Conservation (phyloP, 2,113 vertebrate genomes). For the Larimichthys polyactis region DNA sequence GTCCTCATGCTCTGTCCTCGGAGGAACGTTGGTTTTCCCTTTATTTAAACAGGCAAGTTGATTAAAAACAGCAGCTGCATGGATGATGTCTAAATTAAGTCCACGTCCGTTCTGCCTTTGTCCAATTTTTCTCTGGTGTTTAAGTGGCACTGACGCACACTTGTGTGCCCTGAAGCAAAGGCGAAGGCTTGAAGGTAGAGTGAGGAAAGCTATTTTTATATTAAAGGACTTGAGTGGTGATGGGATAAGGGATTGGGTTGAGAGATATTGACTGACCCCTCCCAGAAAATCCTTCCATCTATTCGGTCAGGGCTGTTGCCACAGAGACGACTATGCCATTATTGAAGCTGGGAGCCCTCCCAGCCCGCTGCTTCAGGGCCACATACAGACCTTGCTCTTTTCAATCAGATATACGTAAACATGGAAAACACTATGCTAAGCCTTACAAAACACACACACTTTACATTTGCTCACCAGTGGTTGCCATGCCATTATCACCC, state of each 20-base stretch:
- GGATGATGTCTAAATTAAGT: background rate
- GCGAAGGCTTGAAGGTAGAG: background rate
- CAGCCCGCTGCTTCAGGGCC: constrained; percentile 47
- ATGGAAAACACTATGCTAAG: constrained; percentile 20
- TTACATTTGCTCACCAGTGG: constrained; percentile 35
- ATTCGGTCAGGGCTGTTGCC: constrained; percentile 52
- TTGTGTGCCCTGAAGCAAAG: background rate
- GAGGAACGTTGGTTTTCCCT: constrained; percentile 7
- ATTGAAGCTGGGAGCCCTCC: constrained; percentile 31
- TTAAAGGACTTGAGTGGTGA: constrained; percentile 28
- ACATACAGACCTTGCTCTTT: constrained; percentile 43
- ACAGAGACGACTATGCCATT: constrained; percentile 48
- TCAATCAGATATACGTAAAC: constrained; percentile 24
- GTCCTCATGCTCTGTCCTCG: constrained; percentile 24
- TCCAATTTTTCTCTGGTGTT: background rate
- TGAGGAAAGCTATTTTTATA: constrained; percentile 28
- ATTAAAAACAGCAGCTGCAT: constrained; percentile 9
- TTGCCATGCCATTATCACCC: constrained; percentile 59
- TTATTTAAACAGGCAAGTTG: constrained; percentile 8
- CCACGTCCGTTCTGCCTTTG: background rate
- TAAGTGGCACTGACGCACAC: background rate
- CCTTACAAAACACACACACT: constrained; percentile 3
- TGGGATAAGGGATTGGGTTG: constrained; percentile 28
- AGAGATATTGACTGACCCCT: constrained; percentile 53
- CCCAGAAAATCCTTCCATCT: constrained; percentile 21